Percentiles rank a stretch among this genome's conserved stretches.
These are phyloP conservation scores for Macroramphosus scolopax DNA, from an alignment of 2,797 vertebrate genomes.

Conservation along the genomic window DNA sequence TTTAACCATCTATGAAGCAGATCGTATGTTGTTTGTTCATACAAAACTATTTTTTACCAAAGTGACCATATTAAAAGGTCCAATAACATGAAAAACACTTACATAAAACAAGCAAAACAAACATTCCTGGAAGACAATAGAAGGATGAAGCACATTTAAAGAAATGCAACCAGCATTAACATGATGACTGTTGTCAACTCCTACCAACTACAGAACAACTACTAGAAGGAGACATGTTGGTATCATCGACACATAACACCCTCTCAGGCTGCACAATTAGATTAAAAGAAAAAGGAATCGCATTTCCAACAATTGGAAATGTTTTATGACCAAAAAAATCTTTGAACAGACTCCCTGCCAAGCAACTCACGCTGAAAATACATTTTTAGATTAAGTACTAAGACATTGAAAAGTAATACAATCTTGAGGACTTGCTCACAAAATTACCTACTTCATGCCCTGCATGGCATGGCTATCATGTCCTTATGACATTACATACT, in stretches of 20 bases:
- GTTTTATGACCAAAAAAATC: too few relatives aligned
- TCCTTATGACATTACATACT: too few relatives aligned
- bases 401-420: too few relatives aligned
- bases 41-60: background rate
- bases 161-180: slow-evolving; percentile 18
- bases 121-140: slow-evolving; percentile 9
- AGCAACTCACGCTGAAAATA: too few relatives aligned
- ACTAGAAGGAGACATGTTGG: slow-evolving; percentile 3
- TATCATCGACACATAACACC: background rate
- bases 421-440: too few relatives aligned
- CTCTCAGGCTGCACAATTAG: background rate
- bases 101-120: slow-evolving; percentile 25
- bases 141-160: slow-evolving; percentile 14
- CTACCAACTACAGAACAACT: background rate
- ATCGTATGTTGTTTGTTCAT: background rate
- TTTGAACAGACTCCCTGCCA: too few relatives aligned
- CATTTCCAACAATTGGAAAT: too few relatives aligned
- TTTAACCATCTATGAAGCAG: slow-evolving; percentile 1
- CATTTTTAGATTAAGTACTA: too few relatives aligned
- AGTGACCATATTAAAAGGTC: background rate
- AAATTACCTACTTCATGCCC: too few relatives aligned
- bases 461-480: too few relatives aligned
- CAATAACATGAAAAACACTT: slow-evolving; percentile 9
- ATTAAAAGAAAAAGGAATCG: background rate
- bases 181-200: background rate